A percentile compares a stretch with the other conserved stretches of the same genome.
Evolutionary conservation across 2,113 vertebrate genomes (phyloP).

Genomic region (Pao palembangensis): DNA sequence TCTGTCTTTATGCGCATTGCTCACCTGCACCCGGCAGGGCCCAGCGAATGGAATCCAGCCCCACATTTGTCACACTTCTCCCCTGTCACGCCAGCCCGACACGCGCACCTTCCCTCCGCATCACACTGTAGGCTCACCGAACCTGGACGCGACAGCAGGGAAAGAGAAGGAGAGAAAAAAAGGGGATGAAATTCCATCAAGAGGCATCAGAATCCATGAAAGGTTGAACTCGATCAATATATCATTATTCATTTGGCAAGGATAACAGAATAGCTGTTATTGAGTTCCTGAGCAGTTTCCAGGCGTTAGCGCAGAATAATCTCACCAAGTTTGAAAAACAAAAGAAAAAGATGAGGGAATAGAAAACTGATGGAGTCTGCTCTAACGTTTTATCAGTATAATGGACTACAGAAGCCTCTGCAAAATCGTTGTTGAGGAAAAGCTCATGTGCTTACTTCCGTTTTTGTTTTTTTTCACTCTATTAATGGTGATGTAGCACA

Average conservation of each 20-base stretch:
- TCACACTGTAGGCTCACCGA: constrained; percentile 84
- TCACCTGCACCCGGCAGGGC: constrained; percentile 90
- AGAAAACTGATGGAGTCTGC: constrained; percentile 34
- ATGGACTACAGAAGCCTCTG: constrained; percentile 43
- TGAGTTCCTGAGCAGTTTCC: constrained; percentile 23
- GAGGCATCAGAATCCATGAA: background rate
- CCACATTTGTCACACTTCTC: constrained; percentile 88
- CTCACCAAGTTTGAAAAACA: constrained; percentile 41
- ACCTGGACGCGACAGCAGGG: constrained; percentile 61
- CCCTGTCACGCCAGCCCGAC: constrained; percentile 80
- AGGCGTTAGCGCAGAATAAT: constrained; percentile 18
- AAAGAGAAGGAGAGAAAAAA: background rate
- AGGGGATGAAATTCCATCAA: background rate
- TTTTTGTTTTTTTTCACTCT: background rate
- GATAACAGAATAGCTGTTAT: constrained; percentile 22
- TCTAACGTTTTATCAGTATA: constrained; percentile 52
- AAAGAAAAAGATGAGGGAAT: constrained; percentile 39
- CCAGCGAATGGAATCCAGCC: constrained; percentile 86
- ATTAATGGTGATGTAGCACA: constrained; percentile 19
- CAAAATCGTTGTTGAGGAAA: constrained; percentile 15
- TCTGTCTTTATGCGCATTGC: constrained; percentile 3
- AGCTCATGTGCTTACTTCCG: constrained; percentile 6
- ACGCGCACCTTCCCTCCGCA: constrained; percentile 76
- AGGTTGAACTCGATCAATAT: constrained; percentile 13
- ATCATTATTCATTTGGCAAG: constrained; percentile 10